These are phyloP conservation scores for Dicranocentrus wangi DNA, from an alignment of 2,888 invertebrate species.

Conservation along the genomic window DNA sequence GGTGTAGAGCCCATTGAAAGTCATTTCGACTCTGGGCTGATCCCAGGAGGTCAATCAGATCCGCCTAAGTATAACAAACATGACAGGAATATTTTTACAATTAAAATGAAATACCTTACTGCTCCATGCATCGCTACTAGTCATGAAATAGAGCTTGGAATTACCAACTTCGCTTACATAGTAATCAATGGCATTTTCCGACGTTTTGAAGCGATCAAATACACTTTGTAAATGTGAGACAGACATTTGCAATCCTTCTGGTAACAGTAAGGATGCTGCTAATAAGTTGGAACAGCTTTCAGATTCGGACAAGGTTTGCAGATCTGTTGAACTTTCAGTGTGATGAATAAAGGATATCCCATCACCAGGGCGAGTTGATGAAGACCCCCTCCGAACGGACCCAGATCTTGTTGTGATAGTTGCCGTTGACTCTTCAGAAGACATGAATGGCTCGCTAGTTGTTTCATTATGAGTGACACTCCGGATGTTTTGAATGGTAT, in stretches of 20 bases:
- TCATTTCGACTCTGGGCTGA: slow-evolving; percentile 70
- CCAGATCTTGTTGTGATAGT: not conserved
- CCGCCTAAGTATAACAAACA: slow-evolving; percentile 57
- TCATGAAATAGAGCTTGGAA: no score
- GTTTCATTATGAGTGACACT: slow-evolving; percentile 15
- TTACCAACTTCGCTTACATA: no score
- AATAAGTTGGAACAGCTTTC: slow-evolving; percentile 43
- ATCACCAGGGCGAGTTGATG: slow-evolving; percentile 21
- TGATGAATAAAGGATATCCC: slow-evolving; percentile 30
- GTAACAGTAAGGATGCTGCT: slow-evolving; percentile 26
- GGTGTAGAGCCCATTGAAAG: slow-evolving; percentile 73
- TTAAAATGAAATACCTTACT: not conserved
- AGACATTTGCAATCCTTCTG: slow-evolving; percentile 61
- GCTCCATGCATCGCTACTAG: not conserved
- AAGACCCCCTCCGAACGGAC: not conserved
- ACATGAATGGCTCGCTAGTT: slow-evolving; percentile 19
- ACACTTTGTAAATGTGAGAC: slow-evolving; percentile 62
- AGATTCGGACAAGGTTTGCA: slow-evolving; percentile 46
- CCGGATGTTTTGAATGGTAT: slow-evolving; percentile 27
- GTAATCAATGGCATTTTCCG: slow-evolving; percentile 45
- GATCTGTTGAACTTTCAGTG: slow-evolving; percentile 37
- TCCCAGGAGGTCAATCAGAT: slow-evolving; percentile 66
- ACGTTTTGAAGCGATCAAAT: slow-evolving; percentile 69
- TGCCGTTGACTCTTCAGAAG: slow-evolving; percentile 30
- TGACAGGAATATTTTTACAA: not conserved